Evolutionary conservation across 2,888 invertebrate species (phyloP), one percentile per base, ranked within the genome.

Genomic region (Allophyes oxyacanthae): DNA sequence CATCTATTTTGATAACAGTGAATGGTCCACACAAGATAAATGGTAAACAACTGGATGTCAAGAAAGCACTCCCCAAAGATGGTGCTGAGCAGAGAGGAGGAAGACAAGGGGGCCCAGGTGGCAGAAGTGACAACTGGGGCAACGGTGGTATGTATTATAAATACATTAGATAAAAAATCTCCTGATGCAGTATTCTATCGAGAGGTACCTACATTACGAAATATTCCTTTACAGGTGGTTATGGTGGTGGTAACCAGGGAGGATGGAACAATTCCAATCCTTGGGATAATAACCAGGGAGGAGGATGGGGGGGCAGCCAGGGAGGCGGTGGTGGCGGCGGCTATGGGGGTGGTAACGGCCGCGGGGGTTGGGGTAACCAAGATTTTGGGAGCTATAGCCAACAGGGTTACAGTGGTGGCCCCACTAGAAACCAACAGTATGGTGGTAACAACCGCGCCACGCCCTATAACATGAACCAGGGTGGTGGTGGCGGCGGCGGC

Each of bases 51-150:
- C 95, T 98, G 28, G 98, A 99, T 90, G 98, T 98, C 0, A 99
- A 99, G 85, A 99, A 99, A 92, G 99, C 99, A 6, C 91, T 98
- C 36, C 98, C 98, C 53, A 98, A 98, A 86, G 97, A 97, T 75
- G 95, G 95, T 28, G 94, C 95, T 36, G 94, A 95, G 5, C 94
- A 95, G 38, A 90, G 95, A 60, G 94, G 95, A 33, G 94, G 95
- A 38, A 90, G 95, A 62, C 87, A 87, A 85, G 84, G 95, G 1
- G 8, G 20, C 75, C 84, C 90, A 38, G 80, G 65, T 25, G 65
- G 86, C 49, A 82, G 91, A 69, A 89, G 82, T 75, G 90, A 91
- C 46, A 90, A 56, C 64, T 90, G 91, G 91, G 91, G 91, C 20
- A 87, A 80, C 79, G 79, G 73, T 62, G 86, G 86, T 81, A 67